phyloP scores from a whole-genome alignment of 2,113 vertebrate species.

The Lampris incognitus region DNA sequence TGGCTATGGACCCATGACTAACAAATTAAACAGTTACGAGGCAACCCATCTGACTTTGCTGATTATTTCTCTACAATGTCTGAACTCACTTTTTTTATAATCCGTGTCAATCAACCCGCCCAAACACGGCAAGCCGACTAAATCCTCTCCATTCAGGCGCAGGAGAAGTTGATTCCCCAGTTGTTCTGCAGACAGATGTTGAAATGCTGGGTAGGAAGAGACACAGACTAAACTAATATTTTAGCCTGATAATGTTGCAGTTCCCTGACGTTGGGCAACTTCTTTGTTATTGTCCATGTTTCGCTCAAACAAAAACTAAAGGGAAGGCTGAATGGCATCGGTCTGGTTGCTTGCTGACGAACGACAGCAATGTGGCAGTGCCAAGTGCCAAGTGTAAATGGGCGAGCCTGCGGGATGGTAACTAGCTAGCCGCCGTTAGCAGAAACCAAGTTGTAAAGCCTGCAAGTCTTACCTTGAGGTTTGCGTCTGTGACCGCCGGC shows the following conservation, averaged over 20 bases:
- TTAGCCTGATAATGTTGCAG: not conserved
- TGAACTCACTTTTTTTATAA: no score
- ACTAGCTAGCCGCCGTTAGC: no score
- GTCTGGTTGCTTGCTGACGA: not conserved
- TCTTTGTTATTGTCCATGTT: conserved; percentile 1
- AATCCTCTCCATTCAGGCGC: no score
- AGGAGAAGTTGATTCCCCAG: no score
- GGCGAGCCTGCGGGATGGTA: no score
- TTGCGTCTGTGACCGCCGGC: conserved; percentile 75
- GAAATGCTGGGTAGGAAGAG: not conserved
- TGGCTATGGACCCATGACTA: not conserved
- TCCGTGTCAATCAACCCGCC: no score
- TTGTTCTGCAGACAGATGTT: conserved; percentile 23
- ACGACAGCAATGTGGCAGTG: not conserved
- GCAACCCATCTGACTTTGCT: no score
- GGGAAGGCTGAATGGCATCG: conserved; percentile 15
- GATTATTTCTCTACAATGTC: no score
- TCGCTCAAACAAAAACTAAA: not conserved
- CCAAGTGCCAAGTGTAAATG: not conserved
- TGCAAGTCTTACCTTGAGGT: conserved; percentile 77
- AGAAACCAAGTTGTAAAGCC: conserved; percentile 34
- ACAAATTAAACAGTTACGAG: not conserved
- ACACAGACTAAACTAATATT: conserved; percentile 12
- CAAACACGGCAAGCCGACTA: no score
- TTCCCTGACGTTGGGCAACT: conserved; percentile 18